Percentiles rank a stretch among this genome's conserved stretches.
phyloP scores from a whole-genome alignment of 2,888 invertebrate genomes.

The Tetragnatha montana region DNA sequence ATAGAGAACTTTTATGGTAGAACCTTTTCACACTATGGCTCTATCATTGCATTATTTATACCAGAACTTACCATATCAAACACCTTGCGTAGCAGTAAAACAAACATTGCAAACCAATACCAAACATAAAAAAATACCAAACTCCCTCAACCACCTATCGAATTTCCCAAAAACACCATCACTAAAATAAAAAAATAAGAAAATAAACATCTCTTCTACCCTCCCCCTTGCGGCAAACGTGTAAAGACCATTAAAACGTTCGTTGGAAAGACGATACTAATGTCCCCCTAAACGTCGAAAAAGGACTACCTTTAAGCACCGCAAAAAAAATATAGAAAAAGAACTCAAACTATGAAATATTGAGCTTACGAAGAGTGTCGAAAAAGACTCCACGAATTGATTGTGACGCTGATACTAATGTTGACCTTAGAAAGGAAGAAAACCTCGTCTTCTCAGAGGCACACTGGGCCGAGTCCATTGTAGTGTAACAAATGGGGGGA shows the following conservation, averaged over 20 bases:
- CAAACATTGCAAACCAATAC: too few species aligned
- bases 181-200: not conserved
- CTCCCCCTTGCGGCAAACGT: not conserved
- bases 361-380: not conserved
- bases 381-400: slow-evolving; percentile 21
- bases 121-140: too few species aligned
- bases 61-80: too few species aligned
- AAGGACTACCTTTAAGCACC: not conserved
- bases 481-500: not conserved
- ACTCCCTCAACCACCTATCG: not conserved
- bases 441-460: not conserved
- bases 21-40: too few species aligned
- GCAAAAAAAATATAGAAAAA: not conserved
- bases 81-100: too few species aligned
- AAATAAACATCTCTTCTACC: not conserved
- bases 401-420: slow-evolving; percentile 25
- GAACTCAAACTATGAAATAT: not conserved
- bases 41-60: too few species aligned
- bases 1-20: too few species aligned
- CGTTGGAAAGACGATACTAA: slow-evolving; percentile 21
- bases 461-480: not conserved
- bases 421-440: slow-evolving; percentile 4
- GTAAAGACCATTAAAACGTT: slow-evolving; percentile 25
- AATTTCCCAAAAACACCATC: slow-evolving; percentile 11
- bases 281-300: slow-evolving; percentile 14